phyloP scores from a whole-genome alignment of 1,140 invertebrate species.

The Tribolium madens region DNA sequence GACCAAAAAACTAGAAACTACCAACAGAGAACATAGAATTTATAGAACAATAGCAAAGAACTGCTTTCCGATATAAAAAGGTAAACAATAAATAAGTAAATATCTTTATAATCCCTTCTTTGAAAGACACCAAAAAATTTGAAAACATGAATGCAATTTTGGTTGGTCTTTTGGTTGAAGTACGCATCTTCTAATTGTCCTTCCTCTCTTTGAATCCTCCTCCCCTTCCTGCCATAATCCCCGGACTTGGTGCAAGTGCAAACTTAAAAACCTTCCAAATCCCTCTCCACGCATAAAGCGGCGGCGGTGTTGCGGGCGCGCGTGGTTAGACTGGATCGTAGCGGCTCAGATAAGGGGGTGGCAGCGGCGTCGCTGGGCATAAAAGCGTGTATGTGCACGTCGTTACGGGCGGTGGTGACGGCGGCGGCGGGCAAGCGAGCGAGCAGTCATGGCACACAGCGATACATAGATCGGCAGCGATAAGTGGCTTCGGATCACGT shows the following conservation, averaged over 20 bases:
- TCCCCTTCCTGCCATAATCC: not conserved
- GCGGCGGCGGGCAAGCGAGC: not conserved
- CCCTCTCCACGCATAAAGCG: conserved; percentile 8
- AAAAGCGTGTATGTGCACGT: conserved; percentile 39
- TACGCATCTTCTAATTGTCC: not conserved
- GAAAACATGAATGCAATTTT: too few relatives aligned
- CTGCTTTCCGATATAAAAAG: too few relatives aligned
- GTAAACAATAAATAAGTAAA: too few relatives aligned
- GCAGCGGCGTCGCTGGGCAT: conserved; percentile 6
- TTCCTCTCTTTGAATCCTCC: not conserved
- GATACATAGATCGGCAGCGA: conserved; percentile 7
- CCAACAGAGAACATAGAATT: too few relatives aligned
- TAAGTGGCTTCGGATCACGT: conserved; percentile 35
- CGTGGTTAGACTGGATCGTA: conserved; percentile 13
- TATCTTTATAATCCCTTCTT: too few relatives aligned
- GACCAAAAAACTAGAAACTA: too few relatives aligned
- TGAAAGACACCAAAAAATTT: too few relatives aligned
- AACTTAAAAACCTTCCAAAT: not conserved
- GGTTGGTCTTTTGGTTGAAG: not conserved
- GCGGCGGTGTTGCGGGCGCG: not conserved
- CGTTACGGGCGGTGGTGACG: conserved; percentile 1
- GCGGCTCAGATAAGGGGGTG: conserved; percentile 18
- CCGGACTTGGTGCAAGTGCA: not conserved
- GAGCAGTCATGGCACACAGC: conserved; percentile 33
- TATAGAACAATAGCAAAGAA: too few relatives aligned